phyloP scores from a whole-genome alignment of 2,888 invertebrate genomes.

The Neoascia interrupta region DNA sequence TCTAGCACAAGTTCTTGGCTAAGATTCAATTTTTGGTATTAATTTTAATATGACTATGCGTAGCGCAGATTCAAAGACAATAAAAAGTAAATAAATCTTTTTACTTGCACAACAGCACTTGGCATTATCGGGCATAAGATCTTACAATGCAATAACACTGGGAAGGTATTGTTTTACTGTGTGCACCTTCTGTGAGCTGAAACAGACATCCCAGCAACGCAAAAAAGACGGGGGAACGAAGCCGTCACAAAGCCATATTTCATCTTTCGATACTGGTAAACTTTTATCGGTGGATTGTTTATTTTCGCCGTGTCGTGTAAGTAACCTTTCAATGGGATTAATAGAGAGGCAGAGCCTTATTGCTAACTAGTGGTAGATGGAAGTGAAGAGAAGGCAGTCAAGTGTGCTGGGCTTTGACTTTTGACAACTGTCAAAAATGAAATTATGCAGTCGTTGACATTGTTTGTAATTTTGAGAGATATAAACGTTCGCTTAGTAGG shows the following conservation, averaged over 20 bases:
- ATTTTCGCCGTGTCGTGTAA: slow-evolving; percentile 31
- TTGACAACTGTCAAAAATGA: too few species aligned
- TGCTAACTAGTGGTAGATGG: too few species aligned
- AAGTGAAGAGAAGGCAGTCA: too few species aligned
- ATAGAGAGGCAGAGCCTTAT: too few species aligned
- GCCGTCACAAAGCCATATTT: slow-evolving; percentile 39
- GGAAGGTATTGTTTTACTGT: slow-evolving; percentile 23
- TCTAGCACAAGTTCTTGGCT: slow-evolving; percentile 9
- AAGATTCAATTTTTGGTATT: slow-evolving; percentile 7
- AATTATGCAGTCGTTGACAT: too few species aligned
- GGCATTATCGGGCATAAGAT: slow-evolving; percentile 48
- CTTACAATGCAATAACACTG: slow-evolving; percentile 45
- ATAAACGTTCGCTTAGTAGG: too few species aligned
- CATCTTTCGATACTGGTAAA: slow-evolving; percentile 22
- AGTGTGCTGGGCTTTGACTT: too few species aligned
- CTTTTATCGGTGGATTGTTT: too few species aligned
- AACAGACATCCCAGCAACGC: neutral
- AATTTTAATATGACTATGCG: neutral
- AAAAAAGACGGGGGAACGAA: slow-evolving; percentile 12
- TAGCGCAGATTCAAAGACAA: slow-evolving; percentile 3
- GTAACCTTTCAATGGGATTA: slow-evolving; percentile 36
- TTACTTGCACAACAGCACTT: slow-evolving; percentile 46
- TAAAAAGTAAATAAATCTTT: slow-evolving; percentile 18
- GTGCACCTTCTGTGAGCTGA: slow-evolving; percentile 18
- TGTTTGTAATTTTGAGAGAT: too few species aligned